Base-by-base conservation (phyloP, 1,140 invertebrate genomes). In the Brachionus angularis region DNA sequence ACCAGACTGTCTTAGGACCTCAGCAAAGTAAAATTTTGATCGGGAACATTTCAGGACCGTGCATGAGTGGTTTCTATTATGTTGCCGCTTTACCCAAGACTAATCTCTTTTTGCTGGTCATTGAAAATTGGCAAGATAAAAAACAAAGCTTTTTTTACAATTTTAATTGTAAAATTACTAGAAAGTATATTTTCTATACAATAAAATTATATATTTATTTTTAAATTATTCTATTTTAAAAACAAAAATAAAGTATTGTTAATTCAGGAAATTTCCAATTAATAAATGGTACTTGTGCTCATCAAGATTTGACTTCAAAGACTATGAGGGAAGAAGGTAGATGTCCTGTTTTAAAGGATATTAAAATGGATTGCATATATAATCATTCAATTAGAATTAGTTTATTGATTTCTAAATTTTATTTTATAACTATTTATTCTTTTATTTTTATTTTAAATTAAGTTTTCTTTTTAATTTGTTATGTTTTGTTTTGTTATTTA, bases 1-100 rank as follows among this genome's bases (percentile, higher is more conserved):
- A 78, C 62, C 75, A 79, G 70, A 72, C 72, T 12, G 76, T 77
- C 39, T 73, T 82, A 69, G 78, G 80, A 79, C 75, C 73, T 73
- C 67, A 27, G 36, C 75, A 77, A 4, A 82, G 78, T 75, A 76
- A 77, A 53, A 82, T 83, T 80, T 76, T 82, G 12, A 81, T 80
- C 1, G 81, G 81, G 14, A 82, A 83, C 75, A 79, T 83, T 2
- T 79, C 79, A 8, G 81, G 81, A 10, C 81, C 81, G 1, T 83
- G 81, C 73, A 83, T 81, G 79, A 80, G 79, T 39, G 81, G 81
- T 3, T 82, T 81, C 70, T 83, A 83, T 73, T 82, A 83, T 74
- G 80, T 83, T 1, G 82, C 79, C 5, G 76, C 78, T 3, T 72
- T 83, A 42, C 80, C 79, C 21, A 80, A 79, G 47, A 83, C 81